These are phyloP conservation scores for Dastarcus helophoroides DNA, from an alignment of 2,888 invertebrate genomes.

Conservation along the genomic window DNA sequence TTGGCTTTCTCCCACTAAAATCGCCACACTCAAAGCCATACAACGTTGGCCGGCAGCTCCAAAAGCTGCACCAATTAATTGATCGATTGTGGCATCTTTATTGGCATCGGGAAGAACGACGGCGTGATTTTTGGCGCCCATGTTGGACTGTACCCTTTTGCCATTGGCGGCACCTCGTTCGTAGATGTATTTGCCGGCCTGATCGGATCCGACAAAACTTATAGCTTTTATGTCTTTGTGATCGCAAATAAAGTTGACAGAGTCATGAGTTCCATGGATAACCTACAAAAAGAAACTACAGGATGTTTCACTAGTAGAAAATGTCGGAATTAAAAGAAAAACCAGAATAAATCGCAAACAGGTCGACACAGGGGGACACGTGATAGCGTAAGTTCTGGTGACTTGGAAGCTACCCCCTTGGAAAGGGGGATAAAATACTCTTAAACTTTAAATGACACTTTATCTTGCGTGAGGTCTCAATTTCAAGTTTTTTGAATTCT, in stretches of 20 bases:
- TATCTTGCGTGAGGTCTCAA: no score
- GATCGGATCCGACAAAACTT: slow-evolving; percentile 96
- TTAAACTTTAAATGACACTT: no score
- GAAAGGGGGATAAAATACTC: no score
- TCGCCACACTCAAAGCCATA: slow-evolving; percentile 94
- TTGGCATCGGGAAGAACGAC: slow-evolving; percentile 95
- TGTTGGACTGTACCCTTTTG: slow-evolving; percentile 88
- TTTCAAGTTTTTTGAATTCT: no score
- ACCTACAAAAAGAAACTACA: slow-evolving; percentile 40
- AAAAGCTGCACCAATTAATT: slow-evolving; percentile 84
- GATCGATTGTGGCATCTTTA: slow-evolving; percentile 91
- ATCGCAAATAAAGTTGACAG: slow-evolving; percentile 97
- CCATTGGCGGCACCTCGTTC: slow-evolving; percentile 82
- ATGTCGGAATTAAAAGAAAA: no score
- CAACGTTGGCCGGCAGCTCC: slow-evolving; percentile 99
- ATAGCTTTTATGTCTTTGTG: slow-evolving; percentile 92
- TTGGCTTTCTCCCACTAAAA: slow-evolving; percentile 81
- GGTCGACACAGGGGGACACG: no score
- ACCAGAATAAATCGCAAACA: no score
- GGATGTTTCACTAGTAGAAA: no score
- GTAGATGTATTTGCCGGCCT: slow-evolving; percentile 93
- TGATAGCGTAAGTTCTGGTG: no score
- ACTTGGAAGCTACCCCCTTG: no score
- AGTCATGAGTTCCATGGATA: slow-evolving; percentile 89
- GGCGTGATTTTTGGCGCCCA: slow-evolving; percentile 99